Evolutionary conservation across 1,140 invertebrate genomes (phyloP).

Genomic region (Drosophila willistoni): DNA sequence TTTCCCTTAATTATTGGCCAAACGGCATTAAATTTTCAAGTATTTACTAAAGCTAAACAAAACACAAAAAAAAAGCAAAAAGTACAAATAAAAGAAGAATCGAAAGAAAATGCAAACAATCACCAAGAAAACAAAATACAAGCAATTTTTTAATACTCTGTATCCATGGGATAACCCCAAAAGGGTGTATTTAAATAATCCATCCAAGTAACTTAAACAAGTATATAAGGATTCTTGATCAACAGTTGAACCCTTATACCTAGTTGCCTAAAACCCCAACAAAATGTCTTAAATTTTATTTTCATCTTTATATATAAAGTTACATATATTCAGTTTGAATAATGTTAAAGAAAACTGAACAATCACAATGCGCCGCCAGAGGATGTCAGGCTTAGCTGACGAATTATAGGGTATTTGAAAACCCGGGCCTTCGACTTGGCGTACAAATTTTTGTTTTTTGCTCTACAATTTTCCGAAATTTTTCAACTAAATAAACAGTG

Average conservation of each 20-base stretch:
- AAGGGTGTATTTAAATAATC: too few species aligned
- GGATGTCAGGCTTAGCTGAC: too few species aligned
- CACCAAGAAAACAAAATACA: not conserved
- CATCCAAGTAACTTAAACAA: too few species aligned
- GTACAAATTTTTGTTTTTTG: not conserved
- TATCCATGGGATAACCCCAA: too few species aligned
- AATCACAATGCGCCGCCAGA: too few species aligned
- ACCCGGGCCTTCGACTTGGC: not conserved
- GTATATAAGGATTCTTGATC: too few species aligned
- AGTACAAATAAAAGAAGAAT: not conserved
- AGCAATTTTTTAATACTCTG: conserved; percentile 7
- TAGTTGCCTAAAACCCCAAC: too few species aligned
- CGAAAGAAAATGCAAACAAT: conserved; percentile 28
- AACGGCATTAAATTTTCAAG: conserved; percentile 81
- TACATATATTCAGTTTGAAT: too few species aligned
- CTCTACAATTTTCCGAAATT: conserved; percentile 21
- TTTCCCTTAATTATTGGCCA: conserved; percentile 75
- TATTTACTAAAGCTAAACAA: conserved; percentile 80
- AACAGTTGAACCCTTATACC: too few species aligned
- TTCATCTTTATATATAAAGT: too few species aligned
- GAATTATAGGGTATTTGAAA: not conserved
- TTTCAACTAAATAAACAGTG: conserved; percentile 42
- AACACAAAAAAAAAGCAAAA: conserved; percentile 49
- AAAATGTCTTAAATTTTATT: too few species aligned
- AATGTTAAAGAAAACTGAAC: too few species aligned